Base-by-base conservation (phyloP, 2,888 invertebrate species). In the Drosophila nigricruria region DNA sequence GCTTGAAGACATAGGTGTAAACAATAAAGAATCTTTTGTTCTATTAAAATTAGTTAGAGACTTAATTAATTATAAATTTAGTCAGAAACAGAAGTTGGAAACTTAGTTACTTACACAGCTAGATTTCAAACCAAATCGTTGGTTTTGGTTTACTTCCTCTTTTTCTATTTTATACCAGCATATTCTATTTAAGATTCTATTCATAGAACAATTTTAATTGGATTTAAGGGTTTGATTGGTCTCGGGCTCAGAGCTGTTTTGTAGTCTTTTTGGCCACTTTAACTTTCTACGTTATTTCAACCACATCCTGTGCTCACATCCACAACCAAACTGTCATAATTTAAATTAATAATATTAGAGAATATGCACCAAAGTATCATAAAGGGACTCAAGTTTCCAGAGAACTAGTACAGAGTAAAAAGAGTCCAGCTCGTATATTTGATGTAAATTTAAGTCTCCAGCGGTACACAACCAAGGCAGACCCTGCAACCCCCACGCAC, bases 291-390 rank as follows among this genome's bases (percentile, higher is more conserved):
- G 23, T 10, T 49, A 12, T 32, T 36, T 25, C 18, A 9, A 42
- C 23, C 40, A 30, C 20, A 42, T 20, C 43, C 25, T 36, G 0
- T 12, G 6, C 16, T 52, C 52, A 20, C 45, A 72, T 64, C 45
- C 56, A 50, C 53, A 32, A 43, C 52, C 58, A 61, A 70, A 63
- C 53, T 70, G 67, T 71, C 56, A 73, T 76, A 69, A 74, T 86
- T 90, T 77, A 81, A 88, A 90, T 88, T 88, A 86, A 83, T 90
- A 90, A 83, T 88, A 77, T 73, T 64, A 60, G 61, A 67, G 60
- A 70, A 71, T 85, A 66, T 89, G 72, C 81, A 81, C 90, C 73
- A 84, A 90, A 90, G 89, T 84, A 89, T 90, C 90, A 82, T 90
- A 88, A 90, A 90, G 90, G 90, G 90, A 90, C 81, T 52, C 62